Evolutionary conservation across 2,113 vertebrate genomes (phyloP), one percentile per base, ranked within the genome.

Genomic region (Peromyscus maniculatus): DNA sequence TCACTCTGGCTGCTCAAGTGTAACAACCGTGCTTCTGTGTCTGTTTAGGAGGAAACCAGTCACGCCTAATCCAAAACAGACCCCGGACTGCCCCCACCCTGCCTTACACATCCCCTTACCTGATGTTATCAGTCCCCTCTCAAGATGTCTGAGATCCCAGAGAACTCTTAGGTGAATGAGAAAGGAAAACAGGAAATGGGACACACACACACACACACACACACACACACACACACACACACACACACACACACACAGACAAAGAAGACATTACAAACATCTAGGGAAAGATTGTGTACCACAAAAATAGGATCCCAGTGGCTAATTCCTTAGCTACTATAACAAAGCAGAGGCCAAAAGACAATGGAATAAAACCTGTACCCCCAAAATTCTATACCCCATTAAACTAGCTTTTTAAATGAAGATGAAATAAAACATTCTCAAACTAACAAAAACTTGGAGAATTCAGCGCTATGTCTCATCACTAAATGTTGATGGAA

Each of bases 261-360:
- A 74, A 55, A 31, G 22, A 87, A 74, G 55, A 49, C 36, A n/a
- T 82, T 46, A 59, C 52, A 75, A n/a, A 71, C 28, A 89, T 26
- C 10, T 39, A 88, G 66, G 55, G 33, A 59, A n/a, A 75, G 22
- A 55, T 3, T 59, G 21, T 78, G 49, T 46, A 91, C 36, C 59
- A 78, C 10, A 93, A 1, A 91, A 67, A 66, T n/a, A 92, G 36
- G 46, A 89, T 3, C 28, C 10, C 24, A 72, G 43, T 89, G 59
- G 57, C 57, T 55, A 66, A 75, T 82, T 89, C 64, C 36, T 66
- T 82, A 92, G 72, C 9, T 43, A 91, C 16, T 28, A 62, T 31
- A 80, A 93, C 28, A 57, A 91, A 88, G n/a, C 5, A 74, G 74
- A 92, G 64, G 36, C 28, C 31, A 91, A 91, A 83, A 87, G 84